Evolutionary conservation across 2,888 invertebrate genomes (phyloP).

Genomic region (Eueremaeus valkanovi): DNA sequence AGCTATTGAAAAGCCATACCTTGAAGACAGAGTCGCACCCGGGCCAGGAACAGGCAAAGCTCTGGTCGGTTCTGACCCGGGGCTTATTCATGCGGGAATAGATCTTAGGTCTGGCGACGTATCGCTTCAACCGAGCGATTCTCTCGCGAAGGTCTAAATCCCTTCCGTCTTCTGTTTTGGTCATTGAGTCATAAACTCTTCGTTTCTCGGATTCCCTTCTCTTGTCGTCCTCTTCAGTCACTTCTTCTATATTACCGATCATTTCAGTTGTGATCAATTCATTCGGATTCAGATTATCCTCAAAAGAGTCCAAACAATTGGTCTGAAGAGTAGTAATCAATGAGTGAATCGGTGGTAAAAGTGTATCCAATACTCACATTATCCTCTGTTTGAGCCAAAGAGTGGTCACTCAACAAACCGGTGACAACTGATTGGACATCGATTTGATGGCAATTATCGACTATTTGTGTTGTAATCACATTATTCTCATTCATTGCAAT

Average conservation of each 20-base stretch:
- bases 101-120: slow-evolving; percentile 26
- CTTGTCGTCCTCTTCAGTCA: neutral
- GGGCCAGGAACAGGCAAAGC: neutral
- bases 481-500: neutral
- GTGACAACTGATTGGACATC: neutral
- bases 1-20: neutral
- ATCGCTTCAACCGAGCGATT: slow-evolving; percentile 10
- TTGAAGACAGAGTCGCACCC: slow-evolving; percentile 19
- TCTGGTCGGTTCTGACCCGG: neutral
- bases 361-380: neutral
- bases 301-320: neutral
- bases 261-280: neutral
- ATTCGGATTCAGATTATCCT: too few species aligned
- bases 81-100: neutral
- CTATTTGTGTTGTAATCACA: neutral
- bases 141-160: slow-evolving; percentile 9
- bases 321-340: neutral
- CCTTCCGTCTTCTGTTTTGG: neutral
- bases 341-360: neutral
- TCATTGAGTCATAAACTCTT: neutral
- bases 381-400: neutral
- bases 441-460: neutral
- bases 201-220: neutral
- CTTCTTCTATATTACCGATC: neutral
- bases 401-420: neutral